Evolutionary conservation across 2,888 invertebrate genomes (phyloP).

Genomic region (Agonopterix alstromeriana): DNA sequence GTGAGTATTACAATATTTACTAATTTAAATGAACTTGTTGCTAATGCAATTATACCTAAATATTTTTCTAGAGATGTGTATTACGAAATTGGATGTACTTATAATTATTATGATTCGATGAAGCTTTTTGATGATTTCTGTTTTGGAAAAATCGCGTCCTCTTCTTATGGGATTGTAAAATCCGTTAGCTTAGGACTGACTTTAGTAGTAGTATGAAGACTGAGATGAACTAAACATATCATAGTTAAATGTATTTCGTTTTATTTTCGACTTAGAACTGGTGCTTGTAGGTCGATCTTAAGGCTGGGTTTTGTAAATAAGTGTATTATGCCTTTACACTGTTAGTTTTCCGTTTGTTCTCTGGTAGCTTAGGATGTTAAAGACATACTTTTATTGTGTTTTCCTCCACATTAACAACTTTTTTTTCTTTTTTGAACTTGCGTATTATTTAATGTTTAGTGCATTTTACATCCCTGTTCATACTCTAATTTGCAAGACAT

Average conservation of each 20-base stretch:
- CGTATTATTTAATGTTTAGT: too few species aligned
- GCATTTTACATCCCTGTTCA: too few species aligned
- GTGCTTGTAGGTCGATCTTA: slow-evolving; percentile 76
- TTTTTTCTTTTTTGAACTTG: too few species aligned
- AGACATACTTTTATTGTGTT: slow-evolving; percentile 11
- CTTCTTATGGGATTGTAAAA: slow-evolving; percentile 71
- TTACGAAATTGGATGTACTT: slow-evolving; percentile 64
- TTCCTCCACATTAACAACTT: too few species aligned
- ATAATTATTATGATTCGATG: slow-evolving; percentile 39
- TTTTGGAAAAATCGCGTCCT: slow-evolving; percentile 73
- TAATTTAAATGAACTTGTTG: slow-evolving; percentile 70
- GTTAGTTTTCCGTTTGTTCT: slow-evolving; percentile 38
- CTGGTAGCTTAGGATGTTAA: slow-evolving; percentile 24
- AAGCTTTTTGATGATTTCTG: slow-evolving; percentile 66
- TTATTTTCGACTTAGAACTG: slow-evolving; percentile 74
- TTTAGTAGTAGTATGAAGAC: slow-evolving; percentile 74
- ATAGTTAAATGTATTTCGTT: slow-evolving; percentile 66
- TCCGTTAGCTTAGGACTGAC: slow-evolving; percentile 73
- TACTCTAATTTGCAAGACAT: too few species aligned
- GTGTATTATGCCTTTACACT: slow-evolving; percentile 68
- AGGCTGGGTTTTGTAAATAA: slow-evolving; percentile 75
- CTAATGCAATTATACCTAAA: slow-evolving; percentile 70
- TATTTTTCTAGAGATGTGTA: slow-evolving; percentile 76
- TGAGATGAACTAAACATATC: slow-evolving; percentile 74
- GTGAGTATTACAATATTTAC: slow-evolving; percentile 75